phyloP scores from a whole-genome alignment of 2,113 vertebrate species.

The Piprites chloris region DNA sequence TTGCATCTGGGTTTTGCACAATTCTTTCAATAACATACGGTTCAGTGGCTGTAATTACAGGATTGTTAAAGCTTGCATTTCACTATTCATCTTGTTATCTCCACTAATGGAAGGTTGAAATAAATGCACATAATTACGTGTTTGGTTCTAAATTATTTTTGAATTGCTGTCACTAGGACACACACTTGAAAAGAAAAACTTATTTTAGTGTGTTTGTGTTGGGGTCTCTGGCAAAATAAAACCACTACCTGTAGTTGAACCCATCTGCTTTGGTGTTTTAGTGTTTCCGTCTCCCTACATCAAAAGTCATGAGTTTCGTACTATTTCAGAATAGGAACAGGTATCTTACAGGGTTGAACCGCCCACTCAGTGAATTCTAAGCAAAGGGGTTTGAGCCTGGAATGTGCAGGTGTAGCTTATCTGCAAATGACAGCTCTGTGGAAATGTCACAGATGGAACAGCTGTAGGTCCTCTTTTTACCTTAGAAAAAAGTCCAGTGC shows the following conservation, averaged over 20 bases:
- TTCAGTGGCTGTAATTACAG: conserved; percentile 79
- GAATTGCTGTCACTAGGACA: conserved; percentile 67
- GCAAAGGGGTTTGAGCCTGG: not conserved
- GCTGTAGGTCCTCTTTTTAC: not conserved
- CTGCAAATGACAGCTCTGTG: not conserved
- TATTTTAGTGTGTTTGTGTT: conserved; percentile 38
- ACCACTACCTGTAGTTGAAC: not conserved
- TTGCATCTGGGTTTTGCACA: conserved; percentile 73
- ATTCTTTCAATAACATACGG: conserved; percentile 72
- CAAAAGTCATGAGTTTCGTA: not conserved
- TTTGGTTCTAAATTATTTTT: conserved; percentile 76
- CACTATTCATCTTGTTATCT: conserved; percentile 80
- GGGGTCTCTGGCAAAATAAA: conserved; percentile 43
- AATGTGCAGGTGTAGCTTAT: not conserved
- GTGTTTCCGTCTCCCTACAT: not conserved
- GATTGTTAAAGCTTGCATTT: conserved; percentile 78
- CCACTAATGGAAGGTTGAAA: conserved; percentile 73
- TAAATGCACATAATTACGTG: conserved; percentile 77
- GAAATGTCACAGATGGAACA: not conserved
- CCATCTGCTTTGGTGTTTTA: not conserved
- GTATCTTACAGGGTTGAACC: not conserved
- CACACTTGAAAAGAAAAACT: conserved; percentile 56
- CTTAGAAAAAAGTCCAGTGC: not conserved
- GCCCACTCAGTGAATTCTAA: not conserved
- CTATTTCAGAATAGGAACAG: not conserved